These are phyloP conservation scores for Luffia ferchaultella DNA, from an alignment of 2,888 invertebrate species.

Conservation along the genomic window DNA sequence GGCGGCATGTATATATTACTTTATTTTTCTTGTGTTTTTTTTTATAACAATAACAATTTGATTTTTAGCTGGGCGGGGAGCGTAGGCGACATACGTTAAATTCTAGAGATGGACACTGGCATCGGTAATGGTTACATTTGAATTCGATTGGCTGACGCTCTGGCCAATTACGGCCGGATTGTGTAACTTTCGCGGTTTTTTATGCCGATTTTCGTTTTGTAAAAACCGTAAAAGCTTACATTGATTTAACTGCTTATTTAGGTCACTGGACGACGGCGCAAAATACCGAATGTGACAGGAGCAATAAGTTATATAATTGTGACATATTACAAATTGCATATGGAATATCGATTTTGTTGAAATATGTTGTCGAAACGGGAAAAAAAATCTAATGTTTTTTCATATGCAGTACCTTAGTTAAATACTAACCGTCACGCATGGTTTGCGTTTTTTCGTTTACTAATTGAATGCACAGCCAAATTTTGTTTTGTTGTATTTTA, in stretches of 20 bases:
- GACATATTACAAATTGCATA: no score
- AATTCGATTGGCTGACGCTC: slow-evolving; percentile 33
- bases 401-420: neutral
- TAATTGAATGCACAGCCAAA: neutral
- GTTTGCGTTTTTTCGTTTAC: neutral
- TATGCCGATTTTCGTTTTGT: slow-evolving; percentile 23
- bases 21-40: neutral
- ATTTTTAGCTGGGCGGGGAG: slow-evolving; percentile 64
- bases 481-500: neutral
- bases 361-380: neutral
- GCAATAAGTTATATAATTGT: neutral
- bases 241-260: slow-evolving; percentile 44
- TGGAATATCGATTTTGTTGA: no score
- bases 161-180: slow-evolving; percentile 24
- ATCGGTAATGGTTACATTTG: slow-evolving; percentile 48
- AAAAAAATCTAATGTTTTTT: neutral
- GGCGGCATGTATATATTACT: no score
- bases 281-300: neutral
- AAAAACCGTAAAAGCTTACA: slow-evolving; percentile 28
- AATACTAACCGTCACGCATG: neutral
- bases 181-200: slow-evolving; percentile 21
- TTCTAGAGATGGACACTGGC: slow-evolving; percentile 24
- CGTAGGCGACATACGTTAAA: slow-evolving; percentile 42
- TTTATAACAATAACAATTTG: slow-evolving; percentile 45
- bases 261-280: neutral